These are phyloP conservation scores for Macropus fuliginosus DNA, from an alignment of 2,797 vertebrate genomes.

Conservation along the genomic window DNA sequence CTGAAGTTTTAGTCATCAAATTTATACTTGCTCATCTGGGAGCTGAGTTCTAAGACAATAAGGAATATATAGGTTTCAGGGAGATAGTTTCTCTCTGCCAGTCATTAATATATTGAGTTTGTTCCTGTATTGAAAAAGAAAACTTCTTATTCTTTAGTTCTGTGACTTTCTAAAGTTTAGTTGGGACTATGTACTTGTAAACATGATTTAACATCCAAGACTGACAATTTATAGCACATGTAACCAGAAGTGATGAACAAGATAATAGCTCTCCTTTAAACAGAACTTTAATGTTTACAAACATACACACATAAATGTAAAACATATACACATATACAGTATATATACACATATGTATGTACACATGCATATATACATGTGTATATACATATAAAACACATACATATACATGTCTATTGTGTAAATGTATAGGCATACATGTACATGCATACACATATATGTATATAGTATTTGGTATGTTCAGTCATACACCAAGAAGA, in stretches of 20 bases:
- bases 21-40: slow-evolving; percentile 54
- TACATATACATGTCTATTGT: neutral
- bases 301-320: neutral
- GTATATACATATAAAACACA: neutral
- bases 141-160: neutral
- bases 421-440: no score
- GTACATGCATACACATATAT: fast-evolving
- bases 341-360: neutral
- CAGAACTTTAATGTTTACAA: neutral
- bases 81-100: slow-evolving; percentile 33
- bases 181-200: neutral
- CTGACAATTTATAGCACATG: neutral
- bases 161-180: neutral
- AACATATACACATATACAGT: neutral
- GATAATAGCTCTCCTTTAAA: neutral
- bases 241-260: neutral
- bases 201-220: slow-evolving; percentile 8
- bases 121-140: neutral
- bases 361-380: no score
- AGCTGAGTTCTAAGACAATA: slow-evolving; percentile 56
- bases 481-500: neutral
- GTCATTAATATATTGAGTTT: slow-evolving; percentile 21
- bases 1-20: slow-evolving; percentile 55
- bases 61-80: slow-evolving; percentile 46
- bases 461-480: neutral